phyloP scores from a whole-genome alignment of 2,797 vertebrate genomes.

The Triplophysa yarkandensis region DNA sequence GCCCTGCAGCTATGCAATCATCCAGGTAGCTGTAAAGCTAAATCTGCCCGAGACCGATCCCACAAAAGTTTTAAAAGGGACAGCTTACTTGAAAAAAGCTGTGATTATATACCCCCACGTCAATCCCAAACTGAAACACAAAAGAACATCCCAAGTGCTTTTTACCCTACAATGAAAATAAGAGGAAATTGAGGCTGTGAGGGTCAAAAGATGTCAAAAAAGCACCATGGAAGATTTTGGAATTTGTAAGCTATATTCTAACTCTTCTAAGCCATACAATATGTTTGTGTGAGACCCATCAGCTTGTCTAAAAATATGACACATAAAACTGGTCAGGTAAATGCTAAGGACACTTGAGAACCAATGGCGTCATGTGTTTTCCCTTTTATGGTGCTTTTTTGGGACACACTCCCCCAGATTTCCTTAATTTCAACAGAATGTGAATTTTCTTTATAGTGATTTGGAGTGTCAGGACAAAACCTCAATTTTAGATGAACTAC shows the following conservation, averaged over 20 bases:
- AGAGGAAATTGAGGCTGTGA: not conserved
- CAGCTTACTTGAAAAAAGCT: not conserved
- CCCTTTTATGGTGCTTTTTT: not conserved
- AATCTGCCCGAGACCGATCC: constrained; percentile 24
- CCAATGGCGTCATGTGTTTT: not conserved
- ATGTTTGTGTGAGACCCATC: not conserved
- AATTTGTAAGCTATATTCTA: not conserved
- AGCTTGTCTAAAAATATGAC: not conserved
- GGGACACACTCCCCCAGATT: not conserved
- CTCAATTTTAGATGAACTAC: not conserved
- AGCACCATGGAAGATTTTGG: not conserved
- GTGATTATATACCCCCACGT: not conserved
- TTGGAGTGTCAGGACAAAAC: not conserved
- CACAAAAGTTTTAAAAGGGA: constrained; percentile 21
- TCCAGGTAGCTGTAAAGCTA: constrained; percentile 13
- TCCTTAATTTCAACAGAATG: not conserved
- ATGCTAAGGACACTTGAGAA: not conserved
- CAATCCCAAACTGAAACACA: not conserved
- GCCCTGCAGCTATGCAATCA: constrained; percentile 35
- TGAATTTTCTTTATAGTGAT: not conserved
- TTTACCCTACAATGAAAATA: not conserved
- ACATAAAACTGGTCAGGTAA: too few species aligned
- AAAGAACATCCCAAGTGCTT: not conserved
- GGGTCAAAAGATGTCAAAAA: too few species aligned
- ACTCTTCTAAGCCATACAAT: not conserved